Base-by-base conservation (phyloP, 1,140 invertebrate species). In the Aphaenogaster rudis region DNA sequence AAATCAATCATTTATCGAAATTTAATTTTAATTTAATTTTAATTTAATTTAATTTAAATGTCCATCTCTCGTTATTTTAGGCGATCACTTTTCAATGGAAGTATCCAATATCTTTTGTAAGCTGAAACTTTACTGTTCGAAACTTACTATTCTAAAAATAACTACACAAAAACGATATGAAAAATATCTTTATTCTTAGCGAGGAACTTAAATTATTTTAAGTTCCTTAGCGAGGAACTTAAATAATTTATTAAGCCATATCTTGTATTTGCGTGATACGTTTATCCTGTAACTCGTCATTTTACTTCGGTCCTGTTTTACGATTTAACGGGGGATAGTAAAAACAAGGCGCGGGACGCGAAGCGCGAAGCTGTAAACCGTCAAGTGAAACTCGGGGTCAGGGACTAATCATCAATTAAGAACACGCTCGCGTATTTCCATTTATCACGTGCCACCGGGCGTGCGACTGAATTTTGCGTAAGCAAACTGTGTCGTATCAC, bases 341-440 rank as follows among this genome's bases (percentile, higher is more conserved):
- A 54, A 67, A 80, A 80, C 28, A 52, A 69, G 45, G 15, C 13
- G 21, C n/a, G 57, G 17, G 2, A 11, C 33, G 17, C 7, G 3
- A 52, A 15, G 36, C n/a, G 57, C 5, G 17, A 54, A 33, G 63
- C 36, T 54, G n/a, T 13, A 54, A 67, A 80, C 42, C 61, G 48
- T 17, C 42, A 48, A 54, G 78, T 39, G n/a, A 69, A 80, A 50
- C 42, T 45, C 8, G 15, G 28, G n/a, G 36, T 13, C 36, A 48
- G 28, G 21, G 13, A 72, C 42, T 61, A 76, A 50, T 84, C 54
- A 21, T 84, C 80, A 76, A 74, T 84, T 84, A 84, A 50, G 54
- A 84, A 61, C 69, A 36, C 33, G 15, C 33, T 28, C 42, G 72
- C 2, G 50, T 84, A 61, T 84, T 74, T 74, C 17, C 54, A 74